A percentile compares a stretch with the other conserved stretches of the same genome.
Conservation (phyloP, 2,113 vertebrate species). For the Smithornis capensis region DNA sequence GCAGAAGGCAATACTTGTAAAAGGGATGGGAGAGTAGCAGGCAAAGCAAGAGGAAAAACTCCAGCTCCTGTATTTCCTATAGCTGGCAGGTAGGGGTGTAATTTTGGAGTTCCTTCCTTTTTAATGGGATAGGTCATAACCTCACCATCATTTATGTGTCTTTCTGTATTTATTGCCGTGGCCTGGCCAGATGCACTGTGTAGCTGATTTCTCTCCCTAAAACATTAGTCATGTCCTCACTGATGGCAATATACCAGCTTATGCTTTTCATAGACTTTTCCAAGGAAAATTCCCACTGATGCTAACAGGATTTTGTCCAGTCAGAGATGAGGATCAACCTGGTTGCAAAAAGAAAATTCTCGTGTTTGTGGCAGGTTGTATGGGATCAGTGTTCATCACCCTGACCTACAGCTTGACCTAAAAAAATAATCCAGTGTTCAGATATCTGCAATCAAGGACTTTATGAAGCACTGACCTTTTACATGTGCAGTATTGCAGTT, state of each 20-base stretch:
- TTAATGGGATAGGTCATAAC: neutral
- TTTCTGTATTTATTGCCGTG: neutral
- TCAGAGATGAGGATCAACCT: neutral
- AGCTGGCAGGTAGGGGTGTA: constrained; percentile 44
- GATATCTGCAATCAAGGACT: neutral
- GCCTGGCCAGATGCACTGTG: neutral
- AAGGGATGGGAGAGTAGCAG: neutral
- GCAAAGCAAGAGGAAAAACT: neutral
- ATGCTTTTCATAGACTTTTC: neutral
- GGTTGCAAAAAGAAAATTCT: neutral
- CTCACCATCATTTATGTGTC: constrained; percentile 1
- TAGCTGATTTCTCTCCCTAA: neutral
- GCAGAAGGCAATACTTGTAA: neutral
- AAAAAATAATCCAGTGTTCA: neutral
- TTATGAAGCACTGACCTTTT: neutral
- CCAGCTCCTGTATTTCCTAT: constrained; percentile 8
- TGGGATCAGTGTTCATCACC: neutral
- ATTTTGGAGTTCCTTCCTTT: constrained; percentile 60
- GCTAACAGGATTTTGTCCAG: neutral
- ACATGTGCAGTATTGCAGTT: accelerated
- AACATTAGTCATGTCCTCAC: neutral
- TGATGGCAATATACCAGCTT: neutral
- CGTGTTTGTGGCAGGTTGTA: neutral
- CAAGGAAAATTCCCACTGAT: neutral
- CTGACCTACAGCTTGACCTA: neutral